Evolutionary conservation across 2,888 invertebrate species (phyloP).

Genomic region (Tachina grossa): DNA sequence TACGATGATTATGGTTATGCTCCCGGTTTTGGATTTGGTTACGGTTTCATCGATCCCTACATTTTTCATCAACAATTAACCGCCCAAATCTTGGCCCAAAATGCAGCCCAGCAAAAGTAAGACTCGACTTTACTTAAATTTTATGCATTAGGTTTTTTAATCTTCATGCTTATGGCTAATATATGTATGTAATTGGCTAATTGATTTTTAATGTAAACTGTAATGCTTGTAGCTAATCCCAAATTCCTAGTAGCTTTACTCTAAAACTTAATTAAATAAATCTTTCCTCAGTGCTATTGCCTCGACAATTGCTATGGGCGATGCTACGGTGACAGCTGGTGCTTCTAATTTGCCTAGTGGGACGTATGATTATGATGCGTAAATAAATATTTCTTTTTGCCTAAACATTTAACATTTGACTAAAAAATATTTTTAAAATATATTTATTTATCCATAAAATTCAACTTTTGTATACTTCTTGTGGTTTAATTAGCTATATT

Average conservation of each 20-base stretch:
- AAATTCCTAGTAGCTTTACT: background rate
- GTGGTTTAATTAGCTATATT: constrained; percentile 14
- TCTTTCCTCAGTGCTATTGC: constrained; percentile 73
- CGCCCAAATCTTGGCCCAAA: constrained; percentile 78
- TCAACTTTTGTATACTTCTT: background rate
- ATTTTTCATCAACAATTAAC: constrained; percentile 80
- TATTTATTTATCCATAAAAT: background rate
- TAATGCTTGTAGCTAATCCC: constrained; percentile 19
- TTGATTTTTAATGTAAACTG: constrained; percentile 13
- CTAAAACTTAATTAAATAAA: background rate
- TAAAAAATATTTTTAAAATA: background rate
- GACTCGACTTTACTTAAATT: constrained; percentile 36
- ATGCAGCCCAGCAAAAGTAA: constrained; percentile 79
- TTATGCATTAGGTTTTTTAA: background rate
- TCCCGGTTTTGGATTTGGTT: constrained; percentile 76
- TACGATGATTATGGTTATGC: constrained; percentile 72
- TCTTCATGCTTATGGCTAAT: background rate
- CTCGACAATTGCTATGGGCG: constrained; percentile 75
- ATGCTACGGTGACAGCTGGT: constrained; percentile 79
- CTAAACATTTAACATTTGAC: background rate
- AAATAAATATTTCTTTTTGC: constrained; percentile 74
- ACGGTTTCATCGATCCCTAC: constrained; percentile 79
- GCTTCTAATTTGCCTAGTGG: constrained; percentile 76
- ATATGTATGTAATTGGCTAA: background rate
- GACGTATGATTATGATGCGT: constrained; percentile 74